These are phyloP conservation scores for Petrocephalus sullivani DNA, from an alignment of 2,797 vertebrate species.

Conservation along the genomic window DNA sequence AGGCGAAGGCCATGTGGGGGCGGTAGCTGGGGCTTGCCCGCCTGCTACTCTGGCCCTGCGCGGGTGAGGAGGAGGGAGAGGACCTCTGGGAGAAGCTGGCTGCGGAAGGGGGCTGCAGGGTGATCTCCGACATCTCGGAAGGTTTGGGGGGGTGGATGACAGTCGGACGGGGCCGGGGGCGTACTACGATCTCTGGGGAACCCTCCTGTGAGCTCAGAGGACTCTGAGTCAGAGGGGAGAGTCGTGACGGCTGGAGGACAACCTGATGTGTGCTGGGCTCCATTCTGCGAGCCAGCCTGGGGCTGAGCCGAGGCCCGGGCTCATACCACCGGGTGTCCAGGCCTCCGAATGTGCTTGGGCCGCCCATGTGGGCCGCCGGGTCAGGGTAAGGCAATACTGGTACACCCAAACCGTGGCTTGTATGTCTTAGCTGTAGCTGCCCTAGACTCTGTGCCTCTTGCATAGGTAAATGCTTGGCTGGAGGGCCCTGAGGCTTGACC, in stretches of 20 bases:
- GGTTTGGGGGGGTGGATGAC: slow-evolving; percentile 74
- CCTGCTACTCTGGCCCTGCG: slow-evolving; percentile 74
- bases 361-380: slow-evolving; percentile 80
- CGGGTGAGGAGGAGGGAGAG: slow-evolving; percentile 88
- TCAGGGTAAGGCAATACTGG: slow-evolving; percentile 97
- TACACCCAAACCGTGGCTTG: slow-evolving; percentile 93
- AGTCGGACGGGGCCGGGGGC: slow-evolving; percentile 87
- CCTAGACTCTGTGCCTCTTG: slow-evolving; percentile 90
- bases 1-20: slow-evolving; percentile 80
- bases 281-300: slow-evolving; percentile 84
- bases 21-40: slow-evolving; percentile 73
- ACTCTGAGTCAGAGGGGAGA: slow-evolving; percentile 96
- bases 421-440: slow-evolving; percentile 99
- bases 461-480: slow-evolving; percentile 95
- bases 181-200: slow-evolving; percentile 90
- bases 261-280: slow-evolving; percentile 95
- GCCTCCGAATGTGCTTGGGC: slow-evolving; percentile 88
- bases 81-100: slow-evolving; percentile 94
- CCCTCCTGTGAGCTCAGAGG: slow-evolving; percentile 89
- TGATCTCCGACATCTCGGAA: slow-evolving; percentile 88
- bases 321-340: slow-evolving; percentile 97
- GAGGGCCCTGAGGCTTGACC: slow-evolving; percentile 70
- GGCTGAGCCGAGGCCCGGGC: slow-evolving; percentile 86
- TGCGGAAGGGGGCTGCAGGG: slow-evolving; percentile 87
- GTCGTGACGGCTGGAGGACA: slow-evolving; percentile 95